Base-by-base conservation (phyloP, 2,888 invertebrate species). In the Drosophila anomalata region DNA sequence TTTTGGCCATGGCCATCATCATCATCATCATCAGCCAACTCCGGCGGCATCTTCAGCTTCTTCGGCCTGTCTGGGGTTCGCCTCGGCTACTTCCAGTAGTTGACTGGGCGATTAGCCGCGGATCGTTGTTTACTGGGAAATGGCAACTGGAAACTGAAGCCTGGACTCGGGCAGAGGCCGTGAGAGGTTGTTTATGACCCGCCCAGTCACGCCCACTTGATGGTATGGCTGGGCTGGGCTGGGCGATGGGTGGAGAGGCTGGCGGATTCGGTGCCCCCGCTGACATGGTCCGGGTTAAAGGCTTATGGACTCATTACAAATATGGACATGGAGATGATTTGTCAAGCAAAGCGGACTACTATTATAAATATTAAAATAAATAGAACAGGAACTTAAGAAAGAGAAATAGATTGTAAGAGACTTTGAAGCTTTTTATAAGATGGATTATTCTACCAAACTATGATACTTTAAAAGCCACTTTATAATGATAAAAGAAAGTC, bases 111-210 rank as follows among this genome's bases (percentile, higher is more conserved):
- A 81, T 81, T 81, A 81, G 81, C 81, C 74, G 73, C 87, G 81
- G 84, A 72, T 80, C 66, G 81, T 63, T 71, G 70, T 51, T 81
- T 83, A 86, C 87, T 76, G 84, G 87, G 82, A 79, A 79, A 74
- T 78, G 62, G 54, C 73, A 72, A 20, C 20, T 20, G 24, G 26
- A 22, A 53, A 33, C 33, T 33, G 33, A n/a, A 5, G n/a, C 12
- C 33, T 33, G 33, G 51, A 39, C 52, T 62, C 63, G n/a, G 48
- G 55, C 60, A 57, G 69, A 68, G 46, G 47, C 46, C 39, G 69
- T 52, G 68, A 58, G 58, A 68, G 68, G 71, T 87, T 87, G 84
- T 81, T 81, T 81, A 81, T 87, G 87, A 53, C 62, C 85, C 81
- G 59, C 84, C 79, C 73, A 36, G 73, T 53, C 78, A 87, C 87